Conservation (phyloP, 2,113 vertebrate genomes). For the Festucalex cinctus region DNA sequence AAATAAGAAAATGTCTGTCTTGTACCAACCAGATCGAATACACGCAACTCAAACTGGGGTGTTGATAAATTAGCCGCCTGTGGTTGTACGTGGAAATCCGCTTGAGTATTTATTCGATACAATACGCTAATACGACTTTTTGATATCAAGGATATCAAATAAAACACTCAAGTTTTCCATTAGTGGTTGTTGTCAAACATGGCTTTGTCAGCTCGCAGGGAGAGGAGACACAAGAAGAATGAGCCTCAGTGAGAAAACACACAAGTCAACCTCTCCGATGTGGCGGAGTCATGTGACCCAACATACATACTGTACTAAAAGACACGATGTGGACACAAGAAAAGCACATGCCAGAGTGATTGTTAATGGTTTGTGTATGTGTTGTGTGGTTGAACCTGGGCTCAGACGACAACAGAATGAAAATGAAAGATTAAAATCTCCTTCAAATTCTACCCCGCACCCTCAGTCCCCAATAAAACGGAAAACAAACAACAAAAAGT, state of each 20-base stretch:
- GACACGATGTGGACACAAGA: slow-evolving; percentile 46
- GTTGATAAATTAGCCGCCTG: not conserved
- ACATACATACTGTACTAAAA: slow-evolving; percentile 47
- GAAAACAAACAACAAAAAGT: slow-evolving; percentile 29
- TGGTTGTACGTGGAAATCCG: not conserved
- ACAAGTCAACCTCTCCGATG: slow-evolving; percentile 16
- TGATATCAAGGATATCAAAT: not conserved
- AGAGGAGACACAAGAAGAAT: slow-evolving; percentile 7
- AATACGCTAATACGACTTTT: not conserved
- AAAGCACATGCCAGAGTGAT: slow-evolving; percentile 46
- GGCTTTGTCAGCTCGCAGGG: slow-evolving; percentile 11
- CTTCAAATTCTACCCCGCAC: slow-evolving; percentile 14
- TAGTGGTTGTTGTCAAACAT: slow-evolving; percentile 35
- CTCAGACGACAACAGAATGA: slow-evolving; percentile 37
- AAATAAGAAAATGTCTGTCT: not conserved
- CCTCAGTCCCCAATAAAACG: slow-evolving; percentile 19
- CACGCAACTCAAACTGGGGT: not conserved
- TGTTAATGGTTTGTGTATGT: slow-evolving; percentile 34
- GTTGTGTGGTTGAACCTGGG: slow-evolving; percentile 27
- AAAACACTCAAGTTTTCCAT: not conserved
- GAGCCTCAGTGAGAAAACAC: slow-evolving; percentile 24
- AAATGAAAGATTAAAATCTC: slow-evolving; percentile 32
- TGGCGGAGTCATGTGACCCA: slow-evolving; percentile 28
- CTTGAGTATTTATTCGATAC: not conserved
- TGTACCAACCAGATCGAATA: not conserved